Conservation (phyloP, 2,797 vertebrate genomes). For the Vireo griseus region DNA sequence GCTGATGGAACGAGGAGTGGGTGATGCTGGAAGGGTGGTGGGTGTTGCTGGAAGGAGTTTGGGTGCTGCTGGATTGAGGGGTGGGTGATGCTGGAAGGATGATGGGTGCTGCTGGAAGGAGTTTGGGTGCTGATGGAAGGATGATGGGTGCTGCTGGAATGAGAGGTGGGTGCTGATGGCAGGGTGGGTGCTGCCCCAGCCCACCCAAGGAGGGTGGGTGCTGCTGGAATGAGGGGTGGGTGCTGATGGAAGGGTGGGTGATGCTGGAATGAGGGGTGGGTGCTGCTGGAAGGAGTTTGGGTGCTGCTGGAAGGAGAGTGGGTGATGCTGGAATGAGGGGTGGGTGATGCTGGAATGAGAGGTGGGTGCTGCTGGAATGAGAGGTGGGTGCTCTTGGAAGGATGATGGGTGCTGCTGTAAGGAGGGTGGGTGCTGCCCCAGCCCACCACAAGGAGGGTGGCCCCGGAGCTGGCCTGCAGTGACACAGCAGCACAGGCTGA, state of each 20-base stretch:
- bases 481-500: not conserved
- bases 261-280: not conserved
- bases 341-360: too few relatives aligned
- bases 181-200: not conserved
- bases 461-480: not conserved
- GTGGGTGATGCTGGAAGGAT: too few relatives aligned
- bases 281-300: not conserved
- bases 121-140: not conserved
- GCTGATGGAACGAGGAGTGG: too few relatives aligned
- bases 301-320: not conserved
- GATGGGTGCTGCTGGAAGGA: too few relatives aligned
- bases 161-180: too few relatives aligned
- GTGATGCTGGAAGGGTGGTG: too few relatives aligned
- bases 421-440: not conserved
- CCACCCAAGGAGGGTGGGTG: not conserved
- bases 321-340: not conserved
- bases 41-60: too few relatives aligned
- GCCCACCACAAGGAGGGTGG: not conserved
- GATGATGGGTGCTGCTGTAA: not conserved
- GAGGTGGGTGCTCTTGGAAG: not conserved
- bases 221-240: not conserved
- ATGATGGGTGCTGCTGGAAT: not conserved
- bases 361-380: too few relatives aligned
- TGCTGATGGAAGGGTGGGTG: too few relatives aligned
- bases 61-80: not conserved